Conservation (phyloP, 2,113 vertebrate species). For the Heptranchias perlo region DNA sequence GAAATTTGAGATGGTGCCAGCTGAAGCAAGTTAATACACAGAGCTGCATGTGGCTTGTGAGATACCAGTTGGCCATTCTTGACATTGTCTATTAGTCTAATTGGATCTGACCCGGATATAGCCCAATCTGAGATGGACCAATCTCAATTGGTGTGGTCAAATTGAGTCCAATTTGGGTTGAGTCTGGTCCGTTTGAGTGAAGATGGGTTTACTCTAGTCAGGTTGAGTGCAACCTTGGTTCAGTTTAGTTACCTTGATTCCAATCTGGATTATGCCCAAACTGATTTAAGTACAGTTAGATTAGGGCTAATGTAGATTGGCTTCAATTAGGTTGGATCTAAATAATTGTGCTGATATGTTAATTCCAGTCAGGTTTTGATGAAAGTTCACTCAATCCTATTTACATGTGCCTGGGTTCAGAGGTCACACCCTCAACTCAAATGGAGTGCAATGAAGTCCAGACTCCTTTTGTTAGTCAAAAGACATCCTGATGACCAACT, state of each 20-base stretch:
- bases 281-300: background rate
- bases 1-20: background rate
- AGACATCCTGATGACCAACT: no score
- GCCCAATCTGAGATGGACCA: background rate
- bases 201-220: background rate
- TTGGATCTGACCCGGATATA: background rate
- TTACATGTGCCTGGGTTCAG: background rate
- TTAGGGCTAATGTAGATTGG: background rate
- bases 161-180: background rate
- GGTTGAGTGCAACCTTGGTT: background rate
- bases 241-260: background rate
- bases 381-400: background rate
- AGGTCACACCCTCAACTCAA: background rate
- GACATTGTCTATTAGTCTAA: background rate
- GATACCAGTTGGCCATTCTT: background rate
- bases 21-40: background rate
- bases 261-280: background rate
- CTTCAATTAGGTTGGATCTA: no score
- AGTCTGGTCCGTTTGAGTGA: background rate
- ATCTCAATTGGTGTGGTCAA: background rate
- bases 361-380: background rate
- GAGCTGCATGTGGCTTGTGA: background rate
- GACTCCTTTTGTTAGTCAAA: no score
- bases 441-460: background rate
- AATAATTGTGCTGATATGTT: no score